Conservation (phyloP, 2,113 vertebrate genomes). For the Cyanocitta stelleri region DNA sequence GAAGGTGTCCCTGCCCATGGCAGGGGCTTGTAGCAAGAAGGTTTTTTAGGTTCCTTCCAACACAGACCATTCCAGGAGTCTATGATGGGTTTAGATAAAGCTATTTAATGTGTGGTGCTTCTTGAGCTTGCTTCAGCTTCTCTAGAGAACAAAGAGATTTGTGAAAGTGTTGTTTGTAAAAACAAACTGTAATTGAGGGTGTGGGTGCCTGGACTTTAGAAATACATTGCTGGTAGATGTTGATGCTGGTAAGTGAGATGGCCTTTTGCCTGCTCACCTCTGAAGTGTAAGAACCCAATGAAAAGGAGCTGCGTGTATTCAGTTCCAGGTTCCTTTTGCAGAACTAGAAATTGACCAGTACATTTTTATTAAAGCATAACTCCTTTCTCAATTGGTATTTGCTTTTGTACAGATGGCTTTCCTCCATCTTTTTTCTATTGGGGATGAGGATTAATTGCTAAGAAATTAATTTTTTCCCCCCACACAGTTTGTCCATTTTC, state of each 20-base stretch:
- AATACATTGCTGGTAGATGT: background rate
- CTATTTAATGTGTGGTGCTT: background rate
- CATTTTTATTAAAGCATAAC: background rate
- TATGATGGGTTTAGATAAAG: background rate
- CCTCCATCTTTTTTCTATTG: background rate
- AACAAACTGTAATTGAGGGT: background rate
- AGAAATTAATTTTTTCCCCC: background rate
- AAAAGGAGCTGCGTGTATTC: background rate
- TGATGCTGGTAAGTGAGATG: background rate
- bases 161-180: background rate
- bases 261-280: background rate
- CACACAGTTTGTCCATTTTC: background rate
- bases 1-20: background rate
- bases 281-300: background rate
- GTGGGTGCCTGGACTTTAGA: background rate
- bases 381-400: background rate
- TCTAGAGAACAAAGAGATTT: background rate
- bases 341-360: background rate
- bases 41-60: background rate
- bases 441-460: background rate
- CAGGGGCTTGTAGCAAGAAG: rapidly evolving
- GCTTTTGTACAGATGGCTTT: background rate
- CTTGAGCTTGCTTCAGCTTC: background rate
- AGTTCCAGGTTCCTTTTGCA: background rate
- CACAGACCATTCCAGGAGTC: background rate